phyloP scores from a whole-genome alignment of 2,113 vertebrate genomes.

The Perccottus glenii region DNA sequence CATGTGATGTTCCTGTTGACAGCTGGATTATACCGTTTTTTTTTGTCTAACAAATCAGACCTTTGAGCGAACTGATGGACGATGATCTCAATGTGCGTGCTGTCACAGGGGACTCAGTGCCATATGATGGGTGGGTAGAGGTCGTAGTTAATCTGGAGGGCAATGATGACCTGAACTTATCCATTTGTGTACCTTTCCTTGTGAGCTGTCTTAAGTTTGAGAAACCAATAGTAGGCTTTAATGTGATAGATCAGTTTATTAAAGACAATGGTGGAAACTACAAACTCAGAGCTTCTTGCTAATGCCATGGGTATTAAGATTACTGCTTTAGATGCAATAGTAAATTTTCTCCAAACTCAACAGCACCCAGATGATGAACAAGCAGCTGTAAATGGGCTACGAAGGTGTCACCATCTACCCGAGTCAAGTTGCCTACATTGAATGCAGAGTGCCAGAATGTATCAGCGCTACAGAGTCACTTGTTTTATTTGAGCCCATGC shows the following conservation, averaged over 20 bases:
- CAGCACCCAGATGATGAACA: too few relatives aligned
- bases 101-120: neutral
- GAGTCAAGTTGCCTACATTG: too few relatives aligned
- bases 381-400: too few relatives aligned
- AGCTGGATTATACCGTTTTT: too few relatives aligned
- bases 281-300: neutral
- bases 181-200: conserved; percentile 11
- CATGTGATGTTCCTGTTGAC: too few relatives aligned
- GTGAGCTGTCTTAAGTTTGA: neutral
- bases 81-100: neutral
- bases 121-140: conserved; percentile 20
- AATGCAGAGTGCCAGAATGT: too few relatives aligned
- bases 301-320: neutral
- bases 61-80: conserved; percentile 2
- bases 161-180: neutral
- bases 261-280: neutral
- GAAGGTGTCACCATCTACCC: too few relatives aligned
- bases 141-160: neutral
- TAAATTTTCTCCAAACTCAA: conserved; percentile 10
- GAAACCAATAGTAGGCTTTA: too few relatives aligned
- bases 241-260: conserved; percentile 2
- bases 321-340: neutral
- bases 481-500: too few relatives aligned
- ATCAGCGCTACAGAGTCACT: too few relatives aligned
- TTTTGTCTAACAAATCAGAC: too few relatives aligned